A percentile compares a stretch with the other conserved stretches of the same genome.
Conservation (phyloP, 2,113 vertebrate genomes). For the Vombatus ursinus region DNA sequence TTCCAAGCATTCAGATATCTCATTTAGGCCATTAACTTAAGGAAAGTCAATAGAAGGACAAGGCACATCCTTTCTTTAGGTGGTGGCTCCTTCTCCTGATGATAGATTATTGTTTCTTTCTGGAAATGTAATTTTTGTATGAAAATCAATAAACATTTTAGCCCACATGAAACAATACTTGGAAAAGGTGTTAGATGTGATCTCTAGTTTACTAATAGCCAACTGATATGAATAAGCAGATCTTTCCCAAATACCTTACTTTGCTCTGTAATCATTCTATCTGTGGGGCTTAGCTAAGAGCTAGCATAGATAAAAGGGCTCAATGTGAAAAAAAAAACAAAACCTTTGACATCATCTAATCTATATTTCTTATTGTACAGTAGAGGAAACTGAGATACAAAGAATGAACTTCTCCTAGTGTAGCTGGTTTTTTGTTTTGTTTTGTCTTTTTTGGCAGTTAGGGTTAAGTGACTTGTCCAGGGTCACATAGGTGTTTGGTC, state of each 20-base stretch:
- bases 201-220: slow-evolving; percentile 21
- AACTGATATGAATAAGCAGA: background rate
- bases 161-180: slow-evolving; percentile 37
- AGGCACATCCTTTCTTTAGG: slow-evolving; percentile 1
- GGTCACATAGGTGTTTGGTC: too few species aligned
- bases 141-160: slow-evolving; percentile 59
- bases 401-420: background rate
- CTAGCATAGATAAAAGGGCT: background rate
- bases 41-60: background rate
- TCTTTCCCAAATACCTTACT: background rate
- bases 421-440: too few species aligned
- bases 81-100: slow-evolving; percentile 6
- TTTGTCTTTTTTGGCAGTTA: too few species aligned
- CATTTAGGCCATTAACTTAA: background rate
- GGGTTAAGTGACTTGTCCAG: too few species aligned
- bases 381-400: background rate
- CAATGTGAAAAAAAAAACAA: background rate
- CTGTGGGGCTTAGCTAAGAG: slow-evolving; percentile 27
- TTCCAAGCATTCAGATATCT: background rate
- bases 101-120: slow-evolving; percentile 64
- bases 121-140: slow-evolving; percentile 58
- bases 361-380: background rate
- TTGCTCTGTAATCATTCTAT: background rate
- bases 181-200: slow-evolving; percentile 34
- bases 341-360: background rate